These are phyloP conservation scores for Dromococcyx pavoninus DNA, from an alignment of 2,797 vertebrate genomes.

Conservation along the genomic window DNA sequence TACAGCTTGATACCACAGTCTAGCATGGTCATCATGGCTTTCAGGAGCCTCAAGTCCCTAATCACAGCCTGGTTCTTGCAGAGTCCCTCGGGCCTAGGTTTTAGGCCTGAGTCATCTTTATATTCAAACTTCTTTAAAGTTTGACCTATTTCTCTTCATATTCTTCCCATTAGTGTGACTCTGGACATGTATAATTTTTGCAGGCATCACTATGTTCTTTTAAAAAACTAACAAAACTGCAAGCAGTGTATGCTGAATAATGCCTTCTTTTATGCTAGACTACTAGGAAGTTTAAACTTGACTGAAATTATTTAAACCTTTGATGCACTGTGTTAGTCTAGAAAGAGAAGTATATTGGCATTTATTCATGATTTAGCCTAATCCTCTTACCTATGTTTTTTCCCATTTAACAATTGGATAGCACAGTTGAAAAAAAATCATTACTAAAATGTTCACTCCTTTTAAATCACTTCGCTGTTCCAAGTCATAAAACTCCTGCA, in stretches of 20 bases:
- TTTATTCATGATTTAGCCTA: constrained; percentile 20
- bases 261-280: neutral
- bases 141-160: neutral
- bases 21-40: neutral
- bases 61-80: neutral
- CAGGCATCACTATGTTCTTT: neutral
- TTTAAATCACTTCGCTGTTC: constrained; percentile 36
- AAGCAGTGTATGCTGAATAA: constrained; percentile 6
- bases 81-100: neutral
- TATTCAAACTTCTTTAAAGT: neutral
- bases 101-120: neutral
- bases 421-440: neutral
- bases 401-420: constrained; percentile 1
- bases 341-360: constrained; percentile 12
- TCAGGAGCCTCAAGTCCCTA: neutral
- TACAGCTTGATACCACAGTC: neutral
- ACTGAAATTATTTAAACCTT: constrained; percentile 11
- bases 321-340: neutral
- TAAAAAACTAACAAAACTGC: neutral
- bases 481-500: constrained; percentile 42
- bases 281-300: constrained; percentile 14
- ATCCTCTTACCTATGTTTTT: neutral
- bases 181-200: neutral
- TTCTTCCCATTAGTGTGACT: neutral
- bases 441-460: constrained; percentile 15